Conservation (phyloP, 2,113 vertebrate species). For the Syrmaticus mikado region DNA sequence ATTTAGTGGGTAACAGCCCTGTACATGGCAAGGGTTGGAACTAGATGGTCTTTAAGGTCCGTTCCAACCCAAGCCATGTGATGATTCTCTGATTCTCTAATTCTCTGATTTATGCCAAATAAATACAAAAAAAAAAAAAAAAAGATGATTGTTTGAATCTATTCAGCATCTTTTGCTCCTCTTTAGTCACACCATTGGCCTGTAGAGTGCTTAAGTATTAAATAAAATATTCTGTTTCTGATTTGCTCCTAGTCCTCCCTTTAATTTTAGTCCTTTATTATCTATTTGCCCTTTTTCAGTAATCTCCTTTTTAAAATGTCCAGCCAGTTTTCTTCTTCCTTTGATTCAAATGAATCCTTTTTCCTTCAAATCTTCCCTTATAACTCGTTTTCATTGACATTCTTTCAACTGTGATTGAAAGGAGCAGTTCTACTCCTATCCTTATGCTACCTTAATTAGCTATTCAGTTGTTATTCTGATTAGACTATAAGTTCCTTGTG, state of each 20-base stretch:
- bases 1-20: no score
- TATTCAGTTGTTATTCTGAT: conserved; percentile 5
- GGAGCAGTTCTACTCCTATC: not conserved
- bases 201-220: not conserved
- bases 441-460: conserved; percentile 10
- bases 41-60: no score
- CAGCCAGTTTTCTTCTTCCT: not conserved
- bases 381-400: not conserved
- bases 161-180: not conserved
- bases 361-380: not conserved
- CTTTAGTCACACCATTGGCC: not conserved
- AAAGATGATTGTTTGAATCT: not conserved
- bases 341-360: not conserved
- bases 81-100: no score
- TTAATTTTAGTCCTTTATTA: not conserved
- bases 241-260: not conserved
- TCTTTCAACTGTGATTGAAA: conserved; percentile 34
- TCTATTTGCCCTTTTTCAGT: not conserved
- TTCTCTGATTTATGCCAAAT: not conserved
- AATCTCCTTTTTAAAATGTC: not conserved
- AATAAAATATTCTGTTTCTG: not conserved
- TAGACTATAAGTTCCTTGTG: not conserved
- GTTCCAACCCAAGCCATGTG: no score
- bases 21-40: no score
- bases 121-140: not conserved